Percentiles rank a stretch among this genome's conserved stretches.
Evolutionary conservation across 1,140 invertebrate species (phyloP).

Genomic region (Euura lappo): DNA sequence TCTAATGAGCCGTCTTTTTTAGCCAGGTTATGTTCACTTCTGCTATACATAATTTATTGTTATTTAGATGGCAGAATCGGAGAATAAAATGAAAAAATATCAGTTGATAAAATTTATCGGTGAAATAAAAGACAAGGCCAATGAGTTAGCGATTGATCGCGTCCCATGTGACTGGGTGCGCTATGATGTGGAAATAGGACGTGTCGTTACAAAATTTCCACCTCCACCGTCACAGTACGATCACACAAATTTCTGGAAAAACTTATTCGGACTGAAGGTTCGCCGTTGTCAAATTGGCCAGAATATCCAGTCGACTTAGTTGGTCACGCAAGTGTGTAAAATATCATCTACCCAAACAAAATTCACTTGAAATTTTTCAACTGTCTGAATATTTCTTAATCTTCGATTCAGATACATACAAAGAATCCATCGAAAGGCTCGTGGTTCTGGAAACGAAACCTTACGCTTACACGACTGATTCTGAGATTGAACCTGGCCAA

Average conservation of each 20-base stretch:
- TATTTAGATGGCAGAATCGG: neutral
- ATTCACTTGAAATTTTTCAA: no score
- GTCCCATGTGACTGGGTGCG: neutral
- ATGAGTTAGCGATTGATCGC: neutral
- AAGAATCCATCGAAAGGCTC: neutral
- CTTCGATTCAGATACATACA: neutral
- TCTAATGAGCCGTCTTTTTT: no score
- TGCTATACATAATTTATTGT: no score
- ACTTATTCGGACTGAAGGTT: neutral
- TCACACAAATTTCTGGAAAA: neutral
- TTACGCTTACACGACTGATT: neutral
- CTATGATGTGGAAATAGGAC: neutral
- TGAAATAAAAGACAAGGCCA: neutral
- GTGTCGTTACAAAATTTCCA: neutral
- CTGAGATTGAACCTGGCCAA: neutral
- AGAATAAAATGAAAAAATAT: neutral
- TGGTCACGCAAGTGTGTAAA: neutral
- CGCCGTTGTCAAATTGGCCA: neutral
- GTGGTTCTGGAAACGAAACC: neutral
- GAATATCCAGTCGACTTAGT: neutral
- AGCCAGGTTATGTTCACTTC: no score
- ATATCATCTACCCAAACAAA: neutral
- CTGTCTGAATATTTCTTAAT: neutral
- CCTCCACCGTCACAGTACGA: neutral
- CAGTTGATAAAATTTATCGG: neutral